phyloP scores from a whole-genome alignment of 2,797 vertebrate genomes.

The Platyrinchus mystaceus region DNA sequence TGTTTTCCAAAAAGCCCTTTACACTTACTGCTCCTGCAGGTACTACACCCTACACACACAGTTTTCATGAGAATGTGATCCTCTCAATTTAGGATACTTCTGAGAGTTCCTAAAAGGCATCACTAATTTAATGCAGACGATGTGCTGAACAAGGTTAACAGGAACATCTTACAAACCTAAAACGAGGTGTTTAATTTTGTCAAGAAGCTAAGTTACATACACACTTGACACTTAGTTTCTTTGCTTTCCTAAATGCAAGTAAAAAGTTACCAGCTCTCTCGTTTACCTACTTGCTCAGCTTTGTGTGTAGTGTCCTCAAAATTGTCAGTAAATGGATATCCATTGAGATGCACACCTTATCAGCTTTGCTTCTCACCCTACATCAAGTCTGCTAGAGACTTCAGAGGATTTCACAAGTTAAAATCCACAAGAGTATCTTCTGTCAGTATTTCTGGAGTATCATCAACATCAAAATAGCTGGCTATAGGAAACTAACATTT shows the following conservation, averaged over 20 bases:
- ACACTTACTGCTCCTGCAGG: neutral
- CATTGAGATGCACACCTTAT: neutral
- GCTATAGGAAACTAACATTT: neutral
- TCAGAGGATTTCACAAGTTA: neutral
- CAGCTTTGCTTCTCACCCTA: neutral
- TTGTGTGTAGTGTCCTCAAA: neutral
- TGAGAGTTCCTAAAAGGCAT: neutral
- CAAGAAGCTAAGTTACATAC: neutral
- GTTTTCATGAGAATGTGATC: neutral
- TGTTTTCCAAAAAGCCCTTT: neutral
- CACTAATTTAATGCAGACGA: neutral
- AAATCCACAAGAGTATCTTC: neutral
- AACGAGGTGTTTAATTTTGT: neutral
- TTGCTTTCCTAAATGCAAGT: neutral
- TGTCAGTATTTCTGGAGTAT: neutral
- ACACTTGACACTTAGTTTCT: neutral
- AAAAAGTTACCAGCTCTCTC: neutral
- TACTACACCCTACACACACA: neutral
- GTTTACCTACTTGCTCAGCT: neutral
- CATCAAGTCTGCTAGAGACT: neutral
- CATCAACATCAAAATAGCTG: neutral
- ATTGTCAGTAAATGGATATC: neutral
- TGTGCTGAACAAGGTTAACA: neutral
- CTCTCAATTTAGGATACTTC: neutral
- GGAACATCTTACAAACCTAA: neutral